Percentiles rank a stretch among this genome's conserved stretches.
Evolutionary conservation across 30 jellyfish, hydroid and myxozoan genomes (phyloP).

Genomic region (Aurelia aurita complex sp. Pacific): DNA sequence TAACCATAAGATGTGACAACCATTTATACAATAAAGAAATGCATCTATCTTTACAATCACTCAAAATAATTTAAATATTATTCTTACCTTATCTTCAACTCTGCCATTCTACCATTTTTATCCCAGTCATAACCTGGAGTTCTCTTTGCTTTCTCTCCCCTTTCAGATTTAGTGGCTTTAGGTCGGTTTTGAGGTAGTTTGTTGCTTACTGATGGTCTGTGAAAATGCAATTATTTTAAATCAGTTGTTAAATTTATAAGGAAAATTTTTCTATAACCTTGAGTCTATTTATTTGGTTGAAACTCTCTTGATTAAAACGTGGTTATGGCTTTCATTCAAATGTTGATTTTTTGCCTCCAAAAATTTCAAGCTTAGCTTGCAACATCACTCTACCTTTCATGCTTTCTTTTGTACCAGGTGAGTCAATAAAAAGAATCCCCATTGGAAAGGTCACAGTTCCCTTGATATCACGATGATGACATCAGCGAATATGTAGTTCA

Average conservation of each 20-base stretch:
- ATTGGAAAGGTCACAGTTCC: too few species aligned
- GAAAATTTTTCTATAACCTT: background rate
- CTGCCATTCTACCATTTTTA: constrained; percentile 45
- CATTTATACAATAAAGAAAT: too few species aligned
- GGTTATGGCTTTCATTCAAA: too few species aligned
- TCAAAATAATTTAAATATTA: background rate
- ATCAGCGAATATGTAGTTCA: too few species aligned
- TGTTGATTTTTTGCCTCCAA: too few species aligned
- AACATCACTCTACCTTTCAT: too few species aligned
- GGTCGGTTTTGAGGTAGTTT: background rate
- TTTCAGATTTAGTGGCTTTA: background rate
- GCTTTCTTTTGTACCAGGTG: too few species aligned
- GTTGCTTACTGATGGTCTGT: background rate
- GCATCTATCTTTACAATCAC: background rate
- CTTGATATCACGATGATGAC: too few species aligned
- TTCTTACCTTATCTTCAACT: constrained; percentile 42
- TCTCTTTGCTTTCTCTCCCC: background rate
- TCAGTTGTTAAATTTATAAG: background rate
- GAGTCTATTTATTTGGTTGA: too few species aligned
- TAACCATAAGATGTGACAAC: background rate
- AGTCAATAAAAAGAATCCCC: too few species aligned
- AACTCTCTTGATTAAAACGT: too few species aligned
- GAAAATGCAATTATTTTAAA: background rate
- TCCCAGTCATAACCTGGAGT: constrained; percentile 53
- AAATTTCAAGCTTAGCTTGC: too few species aligned